These are phyloP conservation scores for Coreoperca whiteheadi DNA, from an alignment of 2,113 vertebrate genomes.

Conservation along the genomic window DNA sequence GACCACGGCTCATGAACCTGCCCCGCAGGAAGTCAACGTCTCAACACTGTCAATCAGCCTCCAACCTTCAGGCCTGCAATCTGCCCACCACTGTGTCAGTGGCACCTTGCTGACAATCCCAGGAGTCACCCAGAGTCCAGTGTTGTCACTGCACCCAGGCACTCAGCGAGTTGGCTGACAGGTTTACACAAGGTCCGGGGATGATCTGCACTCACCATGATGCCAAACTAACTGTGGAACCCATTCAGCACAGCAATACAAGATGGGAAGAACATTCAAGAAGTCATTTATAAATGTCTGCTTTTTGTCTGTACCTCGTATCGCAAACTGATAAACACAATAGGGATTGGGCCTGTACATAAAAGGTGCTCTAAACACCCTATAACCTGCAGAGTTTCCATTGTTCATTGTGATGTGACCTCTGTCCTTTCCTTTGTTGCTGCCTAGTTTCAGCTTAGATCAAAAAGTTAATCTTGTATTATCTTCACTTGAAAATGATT, in stretches of 20 bases:
- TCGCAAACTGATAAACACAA: not conserved
- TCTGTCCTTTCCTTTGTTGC: not conserved
- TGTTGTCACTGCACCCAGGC: not conserved
- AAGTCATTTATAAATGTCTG: not conserved
- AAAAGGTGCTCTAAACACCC: not conserved
- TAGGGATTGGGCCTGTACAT: not conserved
- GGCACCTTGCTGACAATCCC: slow-evolving; percentile 24
- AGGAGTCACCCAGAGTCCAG: slow-evolving; percentile 16
- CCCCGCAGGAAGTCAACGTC: slow-evolving; percentile 41
- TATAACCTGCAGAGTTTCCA: slow-evolving; percentile 4
- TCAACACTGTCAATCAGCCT: slow-evolving; percentile 47
- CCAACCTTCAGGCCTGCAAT: slow-evolving; percentile 21
- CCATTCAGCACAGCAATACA: not conserved
- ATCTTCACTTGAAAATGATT: slow-evolving; percentile 29
- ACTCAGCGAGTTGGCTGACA: not conserved
- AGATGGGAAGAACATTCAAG: slow-evolving; percentile 3
- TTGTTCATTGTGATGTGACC: slow-evolving; percentile 24
- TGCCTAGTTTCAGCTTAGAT: slow-evolving; percentile 10
- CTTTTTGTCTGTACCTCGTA: not conserved
- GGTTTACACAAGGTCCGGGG: not conserved
- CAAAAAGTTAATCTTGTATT: slow-evolving; percentile 24
- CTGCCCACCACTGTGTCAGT: slow-evolving; percentile 31
- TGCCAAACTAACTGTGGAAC: not conserved
- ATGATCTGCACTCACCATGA: not conserved
- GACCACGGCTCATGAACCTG: slow-evolving; percentile 20